A percentile compares a stretch with the other conserved stretches of the same genome.
phyloP scores from a whole-genome alignment of 2,113 vertebrate species.

The Tamias sibiricus region DNA sequence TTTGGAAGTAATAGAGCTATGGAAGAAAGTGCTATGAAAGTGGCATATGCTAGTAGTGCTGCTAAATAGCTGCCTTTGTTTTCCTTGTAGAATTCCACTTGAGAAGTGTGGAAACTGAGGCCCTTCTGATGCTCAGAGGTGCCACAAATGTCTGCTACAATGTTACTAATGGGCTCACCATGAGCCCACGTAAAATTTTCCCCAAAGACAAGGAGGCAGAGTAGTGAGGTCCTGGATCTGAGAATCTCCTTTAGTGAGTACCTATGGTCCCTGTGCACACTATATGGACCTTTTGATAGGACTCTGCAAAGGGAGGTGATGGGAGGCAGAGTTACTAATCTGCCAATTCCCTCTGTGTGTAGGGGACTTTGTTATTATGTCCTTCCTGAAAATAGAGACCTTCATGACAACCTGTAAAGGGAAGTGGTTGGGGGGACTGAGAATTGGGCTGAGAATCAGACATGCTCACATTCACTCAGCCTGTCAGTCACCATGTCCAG shows the following conservation, averaged over 20 bases:
- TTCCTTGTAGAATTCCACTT: conserved; percentile 1
- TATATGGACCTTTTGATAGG: neutral
- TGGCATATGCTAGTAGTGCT: neutral
- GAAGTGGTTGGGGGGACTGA: neutral
- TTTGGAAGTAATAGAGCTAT: conserved; percentile 40
- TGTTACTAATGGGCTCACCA: neutral
- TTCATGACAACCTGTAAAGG: neutral
- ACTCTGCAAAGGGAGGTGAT: neutral
- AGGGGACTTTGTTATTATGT: neutral
- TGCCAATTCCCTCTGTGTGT: neutral
- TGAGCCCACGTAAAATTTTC: neutral
- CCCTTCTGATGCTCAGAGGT: neutral
- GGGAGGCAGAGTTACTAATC: neutral
- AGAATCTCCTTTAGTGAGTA: neutral
- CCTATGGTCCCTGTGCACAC: neutral
- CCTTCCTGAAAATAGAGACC: neutral
- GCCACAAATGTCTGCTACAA: neutral
- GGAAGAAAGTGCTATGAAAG: neutral
- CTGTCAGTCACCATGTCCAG: neutral
- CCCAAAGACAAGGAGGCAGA: neutral
- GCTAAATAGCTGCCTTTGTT: conserved; percentile 9
- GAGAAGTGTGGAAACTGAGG: neutral
- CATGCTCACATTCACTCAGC: neutral
- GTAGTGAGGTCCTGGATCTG: neutral
- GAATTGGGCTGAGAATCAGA: neutral